Evolutionary conservation across 2,797 vertebrate genomes (phyloP).

Genomic region (Platalea minor): DNA sequence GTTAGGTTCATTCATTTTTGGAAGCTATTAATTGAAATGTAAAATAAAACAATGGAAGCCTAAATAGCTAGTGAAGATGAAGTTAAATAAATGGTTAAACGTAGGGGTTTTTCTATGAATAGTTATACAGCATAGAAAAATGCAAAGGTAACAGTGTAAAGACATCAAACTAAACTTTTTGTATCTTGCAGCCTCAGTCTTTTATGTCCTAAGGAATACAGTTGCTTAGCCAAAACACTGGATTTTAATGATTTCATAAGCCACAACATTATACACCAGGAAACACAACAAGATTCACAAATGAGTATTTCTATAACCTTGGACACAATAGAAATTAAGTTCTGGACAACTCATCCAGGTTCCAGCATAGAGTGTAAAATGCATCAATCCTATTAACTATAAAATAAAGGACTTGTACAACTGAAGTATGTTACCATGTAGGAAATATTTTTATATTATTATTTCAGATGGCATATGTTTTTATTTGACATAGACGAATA

Average conservation of each 20-base stretch:
- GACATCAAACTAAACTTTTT: background rate
- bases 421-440: background rate
- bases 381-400: background rate
- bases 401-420: background rate
- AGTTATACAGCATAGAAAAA: background rate
- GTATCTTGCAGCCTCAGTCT: background rate
- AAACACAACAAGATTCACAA: background rate
- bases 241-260: background rate
- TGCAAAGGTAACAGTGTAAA: background rate
- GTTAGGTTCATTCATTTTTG: background rate
- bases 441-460: background rate
- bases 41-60: background rate
- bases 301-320: background rate
- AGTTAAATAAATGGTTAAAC: background rate
- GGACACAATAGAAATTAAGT: background rate
- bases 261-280: background rate
- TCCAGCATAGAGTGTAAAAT: background rate
- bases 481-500: background rate
- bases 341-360: background rate
- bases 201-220: background rate
- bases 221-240: background rate
- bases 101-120: background rate
- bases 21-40: background rate
- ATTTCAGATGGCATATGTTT: background rate
- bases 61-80: background rate